Conservation (phyloP, 2,797 vertebrate species). For the Nasua narica region DNA sequence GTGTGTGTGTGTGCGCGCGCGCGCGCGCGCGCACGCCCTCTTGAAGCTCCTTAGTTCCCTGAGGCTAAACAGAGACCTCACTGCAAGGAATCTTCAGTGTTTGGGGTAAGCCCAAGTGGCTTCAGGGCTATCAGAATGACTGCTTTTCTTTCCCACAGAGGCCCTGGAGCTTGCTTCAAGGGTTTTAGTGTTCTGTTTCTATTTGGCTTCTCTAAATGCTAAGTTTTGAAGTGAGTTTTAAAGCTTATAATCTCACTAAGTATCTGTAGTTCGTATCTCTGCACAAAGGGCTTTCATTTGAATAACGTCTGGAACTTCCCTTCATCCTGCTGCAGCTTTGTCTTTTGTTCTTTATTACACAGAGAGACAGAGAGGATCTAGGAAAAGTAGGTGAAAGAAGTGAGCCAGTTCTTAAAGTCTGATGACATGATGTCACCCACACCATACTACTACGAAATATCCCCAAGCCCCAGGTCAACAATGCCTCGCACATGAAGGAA, state of each 20-base stretch:
- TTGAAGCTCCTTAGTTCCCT: neutral
- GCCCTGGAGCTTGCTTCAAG: conserved; percentile 63
- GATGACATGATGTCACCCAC: neutral
- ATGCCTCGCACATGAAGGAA: neutral
- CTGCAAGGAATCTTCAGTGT: neutral
- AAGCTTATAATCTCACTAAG: neutral
- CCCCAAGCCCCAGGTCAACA: neutral
- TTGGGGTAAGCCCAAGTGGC: neutral
- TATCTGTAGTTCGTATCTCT: conserved; percentile 10
- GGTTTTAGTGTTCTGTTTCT: conserved; percentile 51
- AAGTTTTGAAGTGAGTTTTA: conserved; percentile 35
- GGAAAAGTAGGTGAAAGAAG: neutral
- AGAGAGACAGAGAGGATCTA: neutral
- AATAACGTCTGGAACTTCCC: neutral
- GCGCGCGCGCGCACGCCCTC: too few species aligned
- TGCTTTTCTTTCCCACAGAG: conserved; percentile 32
- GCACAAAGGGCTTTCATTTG: neutral
- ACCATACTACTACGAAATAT: neutral
- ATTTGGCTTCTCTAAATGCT: conserved; percentile 8
- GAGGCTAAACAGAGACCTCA: neutral
- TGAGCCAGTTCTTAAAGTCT: neutral
- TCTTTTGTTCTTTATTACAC: neutral
- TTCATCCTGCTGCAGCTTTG: neutral
- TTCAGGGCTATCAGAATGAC: neutral
- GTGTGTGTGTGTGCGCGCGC: too few species aligned